A percentile compares a stretch with the other conserved stretches of the same genome.
Conservation (phyloP, 2,797 vertebrate genomes). For the Synaphobranchus kaupii region DNA sequence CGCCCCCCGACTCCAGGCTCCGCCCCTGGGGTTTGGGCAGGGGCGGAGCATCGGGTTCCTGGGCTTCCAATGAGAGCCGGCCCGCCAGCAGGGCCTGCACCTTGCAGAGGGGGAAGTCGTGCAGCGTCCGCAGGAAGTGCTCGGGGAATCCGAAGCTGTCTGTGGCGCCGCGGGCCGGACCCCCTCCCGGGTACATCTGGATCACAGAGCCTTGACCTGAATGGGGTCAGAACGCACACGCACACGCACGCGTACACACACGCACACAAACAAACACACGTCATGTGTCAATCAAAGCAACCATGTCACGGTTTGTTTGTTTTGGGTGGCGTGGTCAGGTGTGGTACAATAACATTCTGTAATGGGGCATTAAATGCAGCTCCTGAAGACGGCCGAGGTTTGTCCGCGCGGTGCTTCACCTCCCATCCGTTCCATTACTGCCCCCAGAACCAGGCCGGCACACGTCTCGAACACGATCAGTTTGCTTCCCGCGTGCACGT, state of each 20-base stretch:
- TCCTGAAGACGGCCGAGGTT: neutral
- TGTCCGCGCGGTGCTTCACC: conserved; percentile 54
- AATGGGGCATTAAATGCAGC: neutral
- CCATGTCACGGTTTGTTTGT: no score
- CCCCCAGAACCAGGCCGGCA: conserved; percentile 89
- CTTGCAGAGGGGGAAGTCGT: conserved; percentile 92
- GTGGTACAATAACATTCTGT: neutral
- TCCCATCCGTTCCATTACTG: conserved; percentile 96
- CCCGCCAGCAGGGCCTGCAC: conserved; percentile 86
- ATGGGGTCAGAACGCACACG: neutral
- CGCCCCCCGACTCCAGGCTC: conserved; percentile 49
- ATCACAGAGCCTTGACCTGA: conserved; percentile 92
- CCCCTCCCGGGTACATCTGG: conserved; percentile 92
- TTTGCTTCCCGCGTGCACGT: conserved; percentile 91
- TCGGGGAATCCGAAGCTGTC: conserved; percentile 92
- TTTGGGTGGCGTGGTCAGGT: neutral
- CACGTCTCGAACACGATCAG: conserved; percentile 94
- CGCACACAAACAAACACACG: neutral
- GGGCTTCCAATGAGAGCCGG: conserved; percentile 67
- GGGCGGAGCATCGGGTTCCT: conserved; percentile 57
- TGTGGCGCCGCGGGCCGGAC: conserved; percentile 85
- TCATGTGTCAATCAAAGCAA: no score
- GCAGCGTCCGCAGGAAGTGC: conserved; percentile 81
- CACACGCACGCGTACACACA: neutral
- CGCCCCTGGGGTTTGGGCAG: conserved; percentile 43